These are phyloP conservation scores for Polypterus bichir DNA, from an alignment of 2,113 vertebrate species.

Conservation along the genomic window DNA sequence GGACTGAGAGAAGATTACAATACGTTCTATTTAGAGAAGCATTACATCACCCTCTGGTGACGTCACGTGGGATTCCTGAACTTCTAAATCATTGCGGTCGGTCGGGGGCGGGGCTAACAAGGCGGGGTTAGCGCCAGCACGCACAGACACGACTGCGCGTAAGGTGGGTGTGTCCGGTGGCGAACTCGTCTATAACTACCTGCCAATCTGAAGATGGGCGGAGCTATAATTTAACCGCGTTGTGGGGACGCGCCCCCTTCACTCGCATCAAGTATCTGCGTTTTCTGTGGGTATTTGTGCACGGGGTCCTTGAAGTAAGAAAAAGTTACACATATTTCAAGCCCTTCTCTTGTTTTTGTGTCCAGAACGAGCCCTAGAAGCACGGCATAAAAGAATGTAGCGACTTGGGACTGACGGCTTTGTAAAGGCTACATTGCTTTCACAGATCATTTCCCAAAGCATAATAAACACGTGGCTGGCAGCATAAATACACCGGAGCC, in stretches of 20 bases:
- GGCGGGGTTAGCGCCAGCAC: slow-evolving; percentile 33
- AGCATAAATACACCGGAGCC: not conserved
- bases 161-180: slow-evolving; percentile 31
- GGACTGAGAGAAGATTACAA: slow-evolving; percentile 98
- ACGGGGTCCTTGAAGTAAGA: no score
- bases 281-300: no score
- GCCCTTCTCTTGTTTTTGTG: no score
- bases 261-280: no score
- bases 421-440: not conserved
- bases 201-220: slow-evolving; percentile 25
- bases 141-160: slow-evolving; percentile 22
- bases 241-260: no score
- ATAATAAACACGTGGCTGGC: slow-evolving; percentile 6
- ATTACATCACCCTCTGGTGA: slow-evolving; percentile 97
- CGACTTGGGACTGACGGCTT: no score
- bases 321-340: no score
- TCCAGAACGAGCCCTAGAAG: no score
- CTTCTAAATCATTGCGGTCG: slow-evolving; percentile 98
- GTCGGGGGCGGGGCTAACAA: slow-evolving; percentile 29
- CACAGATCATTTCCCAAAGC: slow-evolving; percentile 8
- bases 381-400: no score
- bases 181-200: slow-evolving; percentile 28
- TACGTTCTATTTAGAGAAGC: slow-evolving; percentile 99
- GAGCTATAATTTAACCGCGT: not conserved
- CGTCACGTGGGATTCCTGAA: slow-evolving; percentile 99